Evolutionary conservation across 2,113 vertebrate species (phyloP).

Genomic region (Brevimyrus niger): DNA sequence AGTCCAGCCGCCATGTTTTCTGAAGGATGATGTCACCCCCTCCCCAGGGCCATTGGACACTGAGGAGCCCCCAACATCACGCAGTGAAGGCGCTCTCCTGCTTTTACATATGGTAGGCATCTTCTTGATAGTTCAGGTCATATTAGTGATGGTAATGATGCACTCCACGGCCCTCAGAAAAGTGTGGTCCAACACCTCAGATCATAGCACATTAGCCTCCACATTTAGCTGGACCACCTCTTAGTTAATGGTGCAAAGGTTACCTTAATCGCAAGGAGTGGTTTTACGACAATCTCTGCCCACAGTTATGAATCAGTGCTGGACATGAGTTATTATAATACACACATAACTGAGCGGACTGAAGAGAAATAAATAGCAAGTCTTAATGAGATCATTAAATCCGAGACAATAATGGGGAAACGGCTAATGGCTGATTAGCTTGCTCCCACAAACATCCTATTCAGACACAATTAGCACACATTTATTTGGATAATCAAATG

Average conservation of each 20-base stretch:
- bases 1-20: constrained; percentile 23
- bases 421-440: constrained; percentile 16
- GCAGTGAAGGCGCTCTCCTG: background rate
- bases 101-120: background rate
- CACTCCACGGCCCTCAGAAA: background rate
- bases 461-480: constrained; percentile 23
- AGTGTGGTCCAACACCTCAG: background rate
- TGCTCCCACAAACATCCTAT: constrained; percentile 17
- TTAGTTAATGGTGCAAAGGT: background rate
- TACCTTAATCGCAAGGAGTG: background rate
- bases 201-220: background rate
- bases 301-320: background rate
- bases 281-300: background rate
- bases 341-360: constrained; percentile 14
- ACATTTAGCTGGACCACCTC: background rate
- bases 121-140: background rate
- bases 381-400: constrained; percentile 25
- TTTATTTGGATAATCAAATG: constrained; percentile 21
- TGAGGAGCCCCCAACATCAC: background rate
- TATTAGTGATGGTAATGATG: background rate
- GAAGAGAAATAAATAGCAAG: constrained; percentile 16
- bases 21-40: background rate
- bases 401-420: constrained; percentile 3
- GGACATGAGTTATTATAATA: constrained; percentile 15
- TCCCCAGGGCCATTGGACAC: background rate